Percentiles rank a stretch among this genome's conserved stretches.
Evolutionary conservation across 2,888 invertebrate species (phyloP).

Genomic region (Seira sanloemensis): DNA sequence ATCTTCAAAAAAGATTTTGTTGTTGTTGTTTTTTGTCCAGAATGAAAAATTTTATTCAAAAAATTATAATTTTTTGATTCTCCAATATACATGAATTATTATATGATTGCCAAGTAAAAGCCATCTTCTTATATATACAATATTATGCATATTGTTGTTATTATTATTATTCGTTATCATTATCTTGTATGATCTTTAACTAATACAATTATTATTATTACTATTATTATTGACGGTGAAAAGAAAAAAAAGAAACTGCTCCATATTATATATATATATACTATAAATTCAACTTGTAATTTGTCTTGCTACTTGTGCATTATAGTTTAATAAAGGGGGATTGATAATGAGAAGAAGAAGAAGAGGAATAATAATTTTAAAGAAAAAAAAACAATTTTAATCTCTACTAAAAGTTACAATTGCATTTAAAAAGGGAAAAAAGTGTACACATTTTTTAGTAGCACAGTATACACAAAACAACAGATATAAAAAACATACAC

Average conservation of each 20-base stretch:
- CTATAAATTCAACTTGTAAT: neutral
- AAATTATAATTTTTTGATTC: neutral
- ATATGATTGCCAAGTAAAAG: neutral
- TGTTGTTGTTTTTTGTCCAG: no score
- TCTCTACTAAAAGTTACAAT: neutral
- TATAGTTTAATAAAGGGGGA: neutral
- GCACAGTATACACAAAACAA: neutral
- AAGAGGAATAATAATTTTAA: neutral
- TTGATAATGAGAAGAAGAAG: neutral
- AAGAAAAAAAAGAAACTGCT: conserved; percentile 17
- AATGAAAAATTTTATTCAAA: no score
- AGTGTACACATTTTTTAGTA: conserved; percentile 7
- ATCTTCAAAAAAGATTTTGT: no score
- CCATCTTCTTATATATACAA: conserved; percentile 20
- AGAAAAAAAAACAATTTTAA: neutral
- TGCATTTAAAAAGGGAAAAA: neutral
- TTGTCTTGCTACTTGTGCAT: no score
- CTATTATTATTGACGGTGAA: conserved; percentile 48
- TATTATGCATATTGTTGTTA: conserved; percentile 17
- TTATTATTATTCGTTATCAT: conserved; percentile 26
- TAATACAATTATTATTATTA: conserved; percentile 42
- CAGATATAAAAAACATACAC: conserved; percentile 12
- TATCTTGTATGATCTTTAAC: conserved; percentile 14
- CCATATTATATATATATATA: neutral
- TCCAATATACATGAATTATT: neutral